Conservation (phyloP, 2,888 invertebrate genomes). For the Idaea straminata region DNA sequence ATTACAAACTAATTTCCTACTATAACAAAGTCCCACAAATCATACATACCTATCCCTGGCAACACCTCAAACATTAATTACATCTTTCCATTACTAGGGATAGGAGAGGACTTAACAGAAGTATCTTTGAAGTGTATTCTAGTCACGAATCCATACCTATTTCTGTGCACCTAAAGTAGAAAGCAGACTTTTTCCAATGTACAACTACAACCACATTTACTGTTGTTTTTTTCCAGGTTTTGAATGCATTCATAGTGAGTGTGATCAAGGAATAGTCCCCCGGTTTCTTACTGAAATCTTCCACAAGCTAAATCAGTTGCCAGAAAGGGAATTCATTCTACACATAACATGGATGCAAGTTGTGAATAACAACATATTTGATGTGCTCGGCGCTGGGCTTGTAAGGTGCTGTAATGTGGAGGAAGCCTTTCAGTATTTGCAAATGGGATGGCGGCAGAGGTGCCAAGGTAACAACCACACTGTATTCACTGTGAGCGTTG, state of each 20-base stretch:
- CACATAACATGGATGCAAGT: constrained; percentile 88
- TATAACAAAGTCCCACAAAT: too few relatives aligned
- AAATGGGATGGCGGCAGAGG: constrained; percentile 82
- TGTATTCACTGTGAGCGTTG: constrained; percentile 86
- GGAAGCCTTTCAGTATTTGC: constrained; percentile 86
- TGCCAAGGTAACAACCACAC: constrained; percentile 82
- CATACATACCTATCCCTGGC: too few relatives aligned
- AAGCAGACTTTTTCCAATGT: too few relatives aligned
- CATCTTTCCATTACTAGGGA: too few relatives aligned
- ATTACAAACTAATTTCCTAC: too few relatives aligned
- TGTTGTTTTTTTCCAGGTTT: constrained; percentile 54
- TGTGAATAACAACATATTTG: constrained; percentile 82
- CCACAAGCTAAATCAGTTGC: constrained; percentile 82
- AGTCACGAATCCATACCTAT: neutral
- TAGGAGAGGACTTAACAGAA: neutral
- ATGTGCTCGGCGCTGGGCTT: constrained; percentile 78
- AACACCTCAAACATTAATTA: too few relatives aligned
- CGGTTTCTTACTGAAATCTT: constrained; percentile 86
- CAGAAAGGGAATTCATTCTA: constrained; percentile 83
- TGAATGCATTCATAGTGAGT: constrained; percentile 81
- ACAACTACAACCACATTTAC: neutral
- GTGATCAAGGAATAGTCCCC: constrained; percentile 86
- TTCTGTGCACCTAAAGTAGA: too few relatives aligned
- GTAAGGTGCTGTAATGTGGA: constrained; percentile 83
- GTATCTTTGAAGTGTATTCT: neutral